Evolutionary conservation across 2,797 vertebrate genomes (phyloP).

Genomic region (Phaenicophaeus curvirostris): DNA sequence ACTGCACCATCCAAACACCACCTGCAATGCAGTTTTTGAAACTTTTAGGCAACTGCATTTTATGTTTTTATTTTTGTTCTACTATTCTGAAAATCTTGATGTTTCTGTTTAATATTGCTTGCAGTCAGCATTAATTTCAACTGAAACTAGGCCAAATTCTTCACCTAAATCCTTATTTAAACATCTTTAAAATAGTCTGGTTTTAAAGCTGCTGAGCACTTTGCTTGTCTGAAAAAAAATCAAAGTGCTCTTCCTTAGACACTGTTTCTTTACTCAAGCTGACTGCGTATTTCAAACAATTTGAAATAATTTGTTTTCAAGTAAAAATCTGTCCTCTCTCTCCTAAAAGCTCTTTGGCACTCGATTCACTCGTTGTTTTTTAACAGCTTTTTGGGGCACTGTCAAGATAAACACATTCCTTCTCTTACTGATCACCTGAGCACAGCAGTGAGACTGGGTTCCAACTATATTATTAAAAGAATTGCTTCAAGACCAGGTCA

Average conservation of each 20-base stretch:
- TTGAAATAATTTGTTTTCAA: background rate
- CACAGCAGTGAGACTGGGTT: background rate
- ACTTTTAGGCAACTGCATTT: background rate
- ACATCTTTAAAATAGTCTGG: background rate
- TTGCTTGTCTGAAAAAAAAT: background rate
- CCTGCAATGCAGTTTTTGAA: background rate
- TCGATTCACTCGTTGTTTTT: background rate
- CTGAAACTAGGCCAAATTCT: background rate
- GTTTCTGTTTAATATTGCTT: background rate
- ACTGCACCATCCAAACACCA: background rate
- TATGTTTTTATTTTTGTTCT: background rate
- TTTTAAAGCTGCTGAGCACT: background rate
- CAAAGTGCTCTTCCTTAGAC: background rate
- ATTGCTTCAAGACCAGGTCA: background rate
- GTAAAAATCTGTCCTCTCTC: background rate
- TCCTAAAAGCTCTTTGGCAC: background rate
- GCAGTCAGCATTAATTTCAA: background rate
- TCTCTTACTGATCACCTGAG: background rate
- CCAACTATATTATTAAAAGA: background rate
- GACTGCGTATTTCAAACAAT: background rate
- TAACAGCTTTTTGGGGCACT: background rate
- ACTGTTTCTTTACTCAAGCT: background rate
- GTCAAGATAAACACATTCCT: background rate
- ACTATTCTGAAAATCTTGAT: background rate
- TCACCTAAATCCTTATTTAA: background rate